phyloP scores from a whole-genome alignment of 2,888 invertebrate species.

The Rugalucina vietnamica region DNA sequence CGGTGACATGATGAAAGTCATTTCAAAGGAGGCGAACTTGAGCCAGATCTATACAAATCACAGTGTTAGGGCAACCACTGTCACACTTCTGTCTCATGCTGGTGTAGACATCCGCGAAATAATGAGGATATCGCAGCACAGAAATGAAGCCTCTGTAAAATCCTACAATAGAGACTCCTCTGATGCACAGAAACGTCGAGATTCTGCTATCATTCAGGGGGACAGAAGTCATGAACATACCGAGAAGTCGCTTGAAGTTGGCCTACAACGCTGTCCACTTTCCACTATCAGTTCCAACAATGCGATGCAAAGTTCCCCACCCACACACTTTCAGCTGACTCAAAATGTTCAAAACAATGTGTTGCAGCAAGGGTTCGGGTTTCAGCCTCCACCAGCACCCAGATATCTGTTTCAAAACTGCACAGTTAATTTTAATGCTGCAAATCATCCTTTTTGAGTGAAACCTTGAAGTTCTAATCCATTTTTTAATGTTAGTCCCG shows the following conservation, averaged over 20 bases:
- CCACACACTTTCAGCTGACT: not conserved
- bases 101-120: conserved; percentile 36
- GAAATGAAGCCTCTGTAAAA: conserved; percentile 10
- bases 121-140: conserved; percentile 32
- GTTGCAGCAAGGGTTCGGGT: not conserved
- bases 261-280: not conserved
- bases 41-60: conserved; percentile 32
- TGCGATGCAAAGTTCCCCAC: not conserved
- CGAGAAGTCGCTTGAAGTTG: not conserved
- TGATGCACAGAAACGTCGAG: conserved; percentile 21
- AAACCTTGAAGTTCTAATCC: too few species aligned
- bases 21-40: conserved; percentile 29
- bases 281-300: not conserved
- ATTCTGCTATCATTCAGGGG: conserved; percentile 38
- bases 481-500: too few species aligned
- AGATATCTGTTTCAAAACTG: not conserved
- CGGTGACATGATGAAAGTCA: conserved; percentile 23
- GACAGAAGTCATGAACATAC: not conserved
- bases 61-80: conserved; percentile 38
- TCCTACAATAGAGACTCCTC: conserved; percentile 29
- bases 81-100: conserved; percentile 27
- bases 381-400: not conserved
- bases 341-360: not conserved
- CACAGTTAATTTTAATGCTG: not conserved
- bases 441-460: not conserved